Evolutionary conservation across 1,140 invertebrate genomes (phyloP).

Genomic region (Drosophila triauraria): DNA sequence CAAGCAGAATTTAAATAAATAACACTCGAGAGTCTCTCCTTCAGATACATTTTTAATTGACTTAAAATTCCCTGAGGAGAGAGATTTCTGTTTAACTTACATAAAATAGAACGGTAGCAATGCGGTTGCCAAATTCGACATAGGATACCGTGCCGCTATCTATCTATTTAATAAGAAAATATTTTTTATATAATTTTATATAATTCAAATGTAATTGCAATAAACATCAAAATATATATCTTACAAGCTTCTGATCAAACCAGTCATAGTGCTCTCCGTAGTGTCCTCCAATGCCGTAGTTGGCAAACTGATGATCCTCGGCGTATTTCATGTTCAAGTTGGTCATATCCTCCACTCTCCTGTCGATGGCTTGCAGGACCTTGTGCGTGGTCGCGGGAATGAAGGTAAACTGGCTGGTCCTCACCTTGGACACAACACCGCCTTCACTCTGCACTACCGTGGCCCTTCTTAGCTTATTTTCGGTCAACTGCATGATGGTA

Average conservation of each 20-base stretch:
- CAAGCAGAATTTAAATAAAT: neutral
- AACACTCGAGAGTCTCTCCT: no score
- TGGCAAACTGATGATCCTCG: constrained; percentile 88
- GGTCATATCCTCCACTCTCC: constrained; percentile 91
- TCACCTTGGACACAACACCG: constrained; percentile 91
- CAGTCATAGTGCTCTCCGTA: constrained; percentile 90
- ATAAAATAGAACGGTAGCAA: constrained; percentile 80
- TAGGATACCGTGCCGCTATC: neutral
- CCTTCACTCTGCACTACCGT: constrained; percentile 93
- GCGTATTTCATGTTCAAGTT: constrained; percentile 90
- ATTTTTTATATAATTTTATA: neutral
- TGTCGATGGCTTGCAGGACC: constrained; percentile 91
- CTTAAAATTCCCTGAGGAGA: neutral
- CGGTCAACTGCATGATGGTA: constrained; percentile 92
- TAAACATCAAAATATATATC: neutral
- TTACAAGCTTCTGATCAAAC: constrained; percentile 41
- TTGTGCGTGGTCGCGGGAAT: constrained; percentile 92
- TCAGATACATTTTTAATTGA: neutral
- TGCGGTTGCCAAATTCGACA: constrained; percentile 73
- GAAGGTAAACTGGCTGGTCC: constrained; percentile 99
- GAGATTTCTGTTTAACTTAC: constrained; percentile 47
- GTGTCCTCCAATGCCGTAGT: constrained; percentile 91
- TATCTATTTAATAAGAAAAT: constrained; percentile 18
- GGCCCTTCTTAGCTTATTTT: constrained; percentile 89
- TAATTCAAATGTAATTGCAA: neutral